A percentile compares a stretch with the other conserved stretches of the same genome.
These are phyloP conservation scores for Heliconius nattereri DNA, from an alignment of 1,140 invertebrate genomes.

Conservation along the genomic window DNA sequence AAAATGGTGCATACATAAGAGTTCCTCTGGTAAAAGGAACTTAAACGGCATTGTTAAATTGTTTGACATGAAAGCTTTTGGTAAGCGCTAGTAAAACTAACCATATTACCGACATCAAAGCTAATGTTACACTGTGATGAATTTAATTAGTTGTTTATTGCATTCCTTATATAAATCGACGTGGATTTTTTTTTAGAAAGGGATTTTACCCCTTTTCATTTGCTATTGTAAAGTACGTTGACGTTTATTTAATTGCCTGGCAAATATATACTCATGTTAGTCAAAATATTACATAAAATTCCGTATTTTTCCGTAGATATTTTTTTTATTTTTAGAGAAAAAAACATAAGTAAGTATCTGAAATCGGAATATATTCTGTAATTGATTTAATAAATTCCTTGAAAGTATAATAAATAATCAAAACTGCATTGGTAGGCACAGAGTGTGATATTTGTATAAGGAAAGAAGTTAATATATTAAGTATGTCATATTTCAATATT, in stretches of 20 bases:
- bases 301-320: no score
- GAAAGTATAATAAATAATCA: no score
- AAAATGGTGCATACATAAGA: slow-evolving; percentile 43
- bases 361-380: no score
- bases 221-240: neutral
- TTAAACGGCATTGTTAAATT: slow-evolving; percentile 45
- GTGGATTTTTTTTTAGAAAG: no score
- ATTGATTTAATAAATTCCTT: no score
- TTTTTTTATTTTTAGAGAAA: no score
- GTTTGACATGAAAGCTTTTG: slow-evolving; percentile 29
- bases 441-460: neutral
- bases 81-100: neutral
- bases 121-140: neutral
- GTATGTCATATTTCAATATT: neutral
- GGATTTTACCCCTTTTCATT: no score
- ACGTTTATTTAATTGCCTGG: neutral
- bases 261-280: no score
- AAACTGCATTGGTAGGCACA: neutral
- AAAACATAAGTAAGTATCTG: no score
- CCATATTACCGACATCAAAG: neutral
- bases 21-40: slow-evolving; percentile 29
- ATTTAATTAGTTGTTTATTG: neutral
- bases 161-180: neutral
- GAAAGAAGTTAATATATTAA: neutral
- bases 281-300: no score